These are phyloP conservation scores for Nemotelus nigrinus DNA, from an alignment of 2,888 invertebrate genomes.

Conservation along the genomic window DNA sequence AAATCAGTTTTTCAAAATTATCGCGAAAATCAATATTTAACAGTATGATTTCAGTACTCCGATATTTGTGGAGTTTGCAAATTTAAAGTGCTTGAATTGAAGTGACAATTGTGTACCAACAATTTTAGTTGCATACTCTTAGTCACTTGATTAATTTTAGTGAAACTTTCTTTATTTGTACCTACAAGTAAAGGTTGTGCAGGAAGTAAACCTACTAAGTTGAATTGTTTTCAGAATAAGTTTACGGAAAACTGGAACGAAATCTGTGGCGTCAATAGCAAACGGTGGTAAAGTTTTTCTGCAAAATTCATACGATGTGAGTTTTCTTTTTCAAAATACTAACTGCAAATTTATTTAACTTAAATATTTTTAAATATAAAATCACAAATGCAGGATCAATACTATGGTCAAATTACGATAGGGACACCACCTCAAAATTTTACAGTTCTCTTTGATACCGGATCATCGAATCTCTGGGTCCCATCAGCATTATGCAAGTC, in stretches of 20 bases:
- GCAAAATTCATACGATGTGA: conserved; percentile 21
- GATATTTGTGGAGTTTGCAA: no score
- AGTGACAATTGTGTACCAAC: no score
- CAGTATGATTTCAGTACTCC: no score
- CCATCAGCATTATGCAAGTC: conserved; percentile 24
- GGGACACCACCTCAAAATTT: conserved; percentile 37
- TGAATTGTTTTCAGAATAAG: conserved; percentile 10
- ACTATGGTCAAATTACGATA: conserved; percentile 22
- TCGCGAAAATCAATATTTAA: no score
- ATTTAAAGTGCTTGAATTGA: no score
- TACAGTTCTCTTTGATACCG: conserved; percentile 34
- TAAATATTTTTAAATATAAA: background rate
- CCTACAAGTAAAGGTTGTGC: background rate
- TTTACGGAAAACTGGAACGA: conserved; percentile 6
- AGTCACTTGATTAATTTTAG: background rate
- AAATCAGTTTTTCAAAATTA: no score
- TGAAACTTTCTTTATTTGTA: background rate
- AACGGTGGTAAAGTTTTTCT: conserved; percentile 16
- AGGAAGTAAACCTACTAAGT: background rate
- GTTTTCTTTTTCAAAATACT: background rate
- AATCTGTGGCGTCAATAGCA: background rate
- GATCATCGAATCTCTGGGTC: conserved; percentile 30
- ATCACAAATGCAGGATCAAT: conserved; percentile 6
- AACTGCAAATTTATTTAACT: background rate
- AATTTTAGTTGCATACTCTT: no score